phyloP scores from a whole-genome alignment of 2,797 vertebrate genomes.

The Ciconia nigra region DNA sequence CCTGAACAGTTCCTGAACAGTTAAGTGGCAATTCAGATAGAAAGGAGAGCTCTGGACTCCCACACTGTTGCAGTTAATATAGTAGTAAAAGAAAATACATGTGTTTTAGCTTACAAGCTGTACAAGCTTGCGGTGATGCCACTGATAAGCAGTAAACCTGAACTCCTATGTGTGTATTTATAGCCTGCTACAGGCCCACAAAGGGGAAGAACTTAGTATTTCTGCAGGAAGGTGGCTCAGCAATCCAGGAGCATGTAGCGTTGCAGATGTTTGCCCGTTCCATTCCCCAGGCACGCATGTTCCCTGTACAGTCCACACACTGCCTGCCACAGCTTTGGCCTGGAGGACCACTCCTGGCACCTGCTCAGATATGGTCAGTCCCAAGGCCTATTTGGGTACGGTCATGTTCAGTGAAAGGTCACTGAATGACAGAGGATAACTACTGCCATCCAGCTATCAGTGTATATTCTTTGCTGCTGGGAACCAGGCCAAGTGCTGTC shows the following conservation, averaged over 20 bases:
- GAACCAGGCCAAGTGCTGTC: not conserved
- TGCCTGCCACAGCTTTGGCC: not conserved
- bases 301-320: fast-evolving
- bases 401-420: not conserved
- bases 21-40: not conserved
- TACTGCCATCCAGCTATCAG: not conserved
- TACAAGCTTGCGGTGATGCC: not conserved
- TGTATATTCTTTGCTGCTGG: not conserved
- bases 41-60: not conserved
- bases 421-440: not conserved
- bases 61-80: not conserved
- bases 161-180: not conserved
- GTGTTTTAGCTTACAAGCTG: not conserved
- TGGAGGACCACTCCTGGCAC: not conserved
- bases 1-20: not conserved
- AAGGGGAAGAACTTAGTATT: not conserved
- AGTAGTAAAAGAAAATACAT: not conserved
- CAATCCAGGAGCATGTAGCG: not conserved
- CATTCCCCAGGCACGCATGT: fast-evolving
- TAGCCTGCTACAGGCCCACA: not conserved
- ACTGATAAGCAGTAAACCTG: not conserved
- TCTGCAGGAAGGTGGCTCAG: not conserved
- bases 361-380: not conserved
- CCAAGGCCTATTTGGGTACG: not conserved
- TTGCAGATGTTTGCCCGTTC: not conserved